Percentiles rank a stretch among this genome's conserved stretches.
Evolutionary conservation across 1,140 invertebrate species (phyloP).

Genomic region (Himalopsyche phryganea): DNA sequence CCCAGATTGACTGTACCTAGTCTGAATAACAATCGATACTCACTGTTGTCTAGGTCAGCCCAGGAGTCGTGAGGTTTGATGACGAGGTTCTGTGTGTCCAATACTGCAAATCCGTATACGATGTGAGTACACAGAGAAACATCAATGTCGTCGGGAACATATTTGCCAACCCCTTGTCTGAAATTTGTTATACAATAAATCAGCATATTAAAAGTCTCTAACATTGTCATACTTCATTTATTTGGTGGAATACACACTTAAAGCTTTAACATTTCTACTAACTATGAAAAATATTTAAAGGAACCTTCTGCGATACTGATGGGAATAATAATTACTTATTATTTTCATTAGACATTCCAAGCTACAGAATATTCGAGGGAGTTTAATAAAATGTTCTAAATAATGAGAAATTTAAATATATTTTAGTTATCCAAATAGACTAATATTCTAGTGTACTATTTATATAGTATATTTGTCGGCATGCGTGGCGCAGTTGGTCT

Average conservation of each 20-base stretch:
- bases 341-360: too few species aligned
- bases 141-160: conserved; percentile 78
- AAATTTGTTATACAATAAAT: conserved; percentile 18
- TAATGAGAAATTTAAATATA: too few species aligned
- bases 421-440: too few species aligned
- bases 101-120: conserved; percentile 86
- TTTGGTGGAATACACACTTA: not conserved
- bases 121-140: conserved; percentile 84
- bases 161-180: conserved; percentile 74
- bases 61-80: conserved; percentile 85
- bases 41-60: conserved; percentile 84
- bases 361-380: too few species aligned
- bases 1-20: too few species aligned
- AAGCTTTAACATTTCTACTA: not conserved
- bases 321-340: too few species aligned
- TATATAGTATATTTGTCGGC: too few species aligned
- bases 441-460: too few species aligned
- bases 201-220: not conserved
- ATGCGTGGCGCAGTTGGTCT: too few species aligned
- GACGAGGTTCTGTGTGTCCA: conserved; percentile 70
- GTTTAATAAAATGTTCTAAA: too few species aligned
- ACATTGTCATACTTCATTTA: not conserved
- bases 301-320: too few species aligned
- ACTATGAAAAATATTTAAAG: not conserved
- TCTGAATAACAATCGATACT: conserved; percentile 33